phyloP scores from a whole-genome alignment of 2,888 invertebrate species.

The Spilarctia lutea region DNA sequence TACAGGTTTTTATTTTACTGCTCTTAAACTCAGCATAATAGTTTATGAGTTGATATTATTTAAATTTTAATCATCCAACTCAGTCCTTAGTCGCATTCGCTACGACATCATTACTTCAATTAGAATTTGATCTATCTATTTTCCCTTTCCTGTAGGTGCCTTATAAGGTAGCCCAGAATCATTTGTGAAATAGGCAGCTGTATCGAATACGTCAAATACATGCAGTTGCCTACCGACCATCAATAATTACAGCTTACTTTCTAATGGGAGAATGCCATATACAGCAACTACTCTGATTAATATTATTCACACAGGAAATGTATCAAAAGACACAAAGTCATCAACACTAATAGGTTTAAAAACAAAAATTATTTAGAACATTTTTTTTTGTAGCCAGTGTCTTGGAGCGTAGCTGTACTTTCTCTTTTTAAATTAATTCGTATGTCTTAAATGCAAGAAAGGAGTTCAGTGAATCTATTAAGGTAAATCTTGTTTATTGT shows the following conservation, averaged over 20 bases:
- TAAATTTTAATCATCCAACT: background rate
- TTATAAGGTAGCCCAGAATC: slow-evolving; percentile 8
- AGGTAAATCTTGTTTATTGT: background rate
- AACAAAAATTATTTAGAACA: background rate
- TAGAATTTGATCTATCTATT: background rate
- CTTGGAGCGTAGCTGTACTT: background rate
- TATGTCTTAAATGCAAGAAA: background rate
- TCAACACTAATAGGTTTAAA: slow-evolving; percentile 5
- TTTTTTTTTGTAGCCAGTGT: background rate
- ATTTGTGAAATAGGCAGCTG: slow-evolving; percentile 12
- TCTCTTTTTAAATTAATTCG: background rate
- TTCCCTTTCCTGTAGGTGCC: slow-evolving; percentile 10
- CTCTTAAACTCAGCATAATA: background rate
- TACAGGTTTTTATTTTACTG: background rate
- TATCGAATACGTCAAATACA: slow-evolving; percentile 12
- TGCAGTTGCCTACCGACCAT: background rate
- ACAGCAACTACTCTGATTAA: slow-evolving; percentile 14
- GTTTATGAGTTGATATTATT: background rate
- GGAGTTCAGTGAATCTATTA: background rate
- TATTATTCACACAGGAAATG: slow-evolving; percentile 15
- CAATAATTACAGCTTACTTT: slow-evolving; percentile 20
- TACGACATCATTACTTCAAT: background rate
- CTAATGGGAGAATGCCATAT: slow-evolving; percentile 19
- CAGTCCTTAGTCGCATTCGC: background rate
- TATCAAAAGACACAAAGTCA: slow-evolving; percentile 5